Evolutionary conservation across 92 coral and sea anemone genomes (phyloP).

Genomic region (Ricordea florida): DNA sequence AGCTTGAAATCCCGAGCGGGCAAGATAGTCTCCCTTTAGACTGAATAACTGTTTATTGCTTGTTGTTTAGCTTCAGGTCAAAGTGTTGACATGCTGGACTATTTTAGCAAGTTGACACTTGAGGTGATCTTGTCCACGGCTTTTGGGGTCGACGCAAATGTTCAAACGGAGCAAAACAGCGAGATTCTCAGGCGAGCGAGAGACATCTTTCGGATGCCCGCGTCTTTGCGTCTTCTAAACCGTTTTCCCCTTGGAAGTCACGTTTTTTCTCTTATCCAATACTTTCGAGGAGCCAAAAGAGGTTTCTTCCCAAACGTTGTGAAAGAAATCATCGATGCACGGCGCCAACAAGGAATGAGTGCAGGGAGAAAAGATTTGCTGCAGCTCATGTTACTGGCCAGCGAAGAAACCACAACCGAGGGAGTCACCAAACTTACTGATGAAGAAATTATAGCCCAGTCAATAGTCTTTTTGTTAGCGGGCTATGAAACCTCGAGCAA

Average conservation of each 20-base stretch:
- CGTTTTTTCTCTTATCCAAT: neutral
- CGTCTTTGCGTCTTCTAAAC: neutral
- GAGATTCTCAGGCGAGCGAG: slow-evolving; percentile 18
- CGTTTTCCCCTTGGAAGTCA: slow-evolving; percentile 13
- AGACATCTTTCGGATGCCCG: slow-evolving; percentile 17
- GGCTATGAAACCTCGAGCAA: slow-evolving; percentile 69
- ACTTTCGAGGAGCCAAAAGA: neutral
- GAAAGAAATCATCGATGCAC: slow-evolving; percentile 36
- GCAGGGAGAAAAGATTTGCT: slow-evolving; percentile 64
- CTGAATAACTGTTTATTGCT: neutral
- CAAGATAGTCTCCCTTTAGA: too few species aligned
- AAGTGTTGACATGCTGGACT: slow-evolving; percentile 40
- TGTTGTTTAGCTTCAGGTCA: neutral
- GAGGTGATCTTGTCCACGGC: slow-evolving; percentile 63
- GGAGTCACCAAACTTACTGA: slow-evolving; percentile 46
- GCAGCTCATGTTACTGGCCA: slow-evolving; percentile 62
- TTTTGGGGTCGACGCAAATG: slow-evolving; percentile 64
- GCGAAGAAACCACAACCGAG: slow-evolving; percentile 43
- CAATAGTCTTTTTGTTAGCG: slow-evolving; percentile 45
- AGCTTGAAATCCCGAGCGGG: too few species aligned
- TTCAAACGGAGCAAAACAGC: slow-evolving; percentile 57
- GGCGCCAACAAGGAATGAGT: slow-evolving; percentile 26
- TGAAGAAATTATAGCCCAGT: slow-evolving; percentile 63
- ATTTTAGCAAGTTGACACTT: slow-evolving; percentile 67
- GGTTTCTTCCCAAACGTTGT: slow-evolving; percentile 22